Evolutionary conservation across 2,113 vertebrate species (phyloP).

Genomic region (Vombatus ursinus): DNA sequence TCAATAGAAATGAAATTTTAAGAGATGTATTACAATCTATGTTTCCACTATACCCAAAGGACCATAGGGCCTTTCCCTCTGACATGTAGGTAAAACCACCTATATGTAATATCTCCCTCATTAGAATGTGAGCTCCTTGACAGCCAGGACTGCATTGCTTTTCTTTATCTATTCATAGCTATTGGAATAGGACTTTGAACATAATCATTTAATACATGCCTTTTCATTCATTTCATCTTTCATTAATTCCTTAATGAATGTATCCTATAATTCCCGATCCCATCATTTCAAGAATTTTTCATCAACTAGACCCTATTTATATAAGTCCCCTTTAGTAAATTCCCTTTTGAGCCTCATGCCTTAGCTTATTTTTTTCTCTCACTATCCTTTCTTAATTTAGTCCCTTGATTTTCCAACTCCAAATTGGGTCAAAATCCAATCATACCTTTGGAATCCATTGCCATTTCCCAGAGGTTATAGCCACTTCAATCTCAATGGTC

Average conservation of each 20-base stretch:
- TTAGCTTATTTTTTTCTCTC: not conserved
- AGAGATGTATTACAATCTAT: not conserved
- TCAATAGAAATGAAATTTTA: not conserved
- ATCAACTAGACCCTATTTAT: not conserved
- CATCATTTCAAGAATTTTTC: conserved; percentile 3
- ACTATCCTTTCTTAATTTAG: not conserved
- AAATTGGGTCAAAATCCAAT: not conserved
- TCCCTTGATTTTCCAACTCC: not conserved
- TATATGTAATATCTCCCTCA: not conserved
- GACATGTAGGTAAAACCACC: not conserved
- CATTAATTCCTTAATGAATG: not conserved
- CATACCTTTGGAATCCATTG: conserved; percentile 9
- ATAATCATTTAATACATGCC: not conserved
- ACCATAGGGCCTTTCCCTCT: not conserved
- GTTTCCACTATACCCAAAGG: not conserved
- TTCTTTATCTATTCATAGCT: not conserved
- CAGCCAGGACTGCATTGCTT: not conserved
- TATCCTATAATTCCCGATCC: not conserved
- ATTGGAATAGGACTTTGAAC: not conserved
- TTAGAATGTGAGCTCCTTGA: not conserved
- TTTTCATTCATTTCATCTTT: not conserved
- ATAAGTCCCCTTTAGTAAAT: not conserved
- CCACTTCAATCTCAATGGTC: not conserved
- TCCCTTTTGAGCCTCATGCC: not conserved
- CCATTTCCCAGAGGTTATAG: not conserved